phyloP scores from a whole-genome alignment of 2,888 invertebrate species.

The Muschampia plurimacula region DNA sequence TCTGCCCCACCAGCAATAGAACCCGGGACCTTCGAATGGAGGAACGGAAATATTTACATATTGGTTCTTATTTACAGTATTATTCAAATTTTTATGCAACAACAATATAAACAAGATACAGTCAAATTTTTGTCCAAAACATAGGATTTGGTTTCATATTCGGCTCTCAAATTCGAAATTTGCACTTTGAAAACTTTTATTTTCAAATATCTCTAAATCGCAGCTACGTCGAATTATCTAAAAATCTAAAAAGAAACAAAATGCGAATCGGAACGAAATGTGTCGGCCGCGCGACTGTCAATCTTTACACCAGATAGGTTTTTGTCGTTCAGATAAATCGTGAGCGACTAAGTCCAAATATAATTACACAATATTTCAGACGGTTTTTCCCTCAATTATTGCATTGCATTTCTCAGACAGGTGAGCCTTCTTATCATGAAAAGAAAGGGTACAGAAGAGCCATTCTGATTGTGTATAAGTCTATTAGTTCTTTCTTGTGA shows the following conservation, averaged over 20 bases:
- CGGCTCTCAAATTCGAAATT: neutral
- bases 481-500: neutral
- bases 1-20: too few relatives aligned
- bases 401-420: conserved; percentile 66
- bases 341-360: conserved; percentile 62
- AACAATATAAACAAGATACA: too few relatives aligned
- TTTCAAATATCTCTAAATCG: neutral
- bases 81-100: too few relatives aligned
- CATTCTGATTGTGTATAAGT: neutral
- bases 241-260: conserved; percentile 15
- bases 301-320: conserved; percentile 48
- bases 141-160: neutral
- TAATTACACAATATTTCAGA: conserved; percentile 77
- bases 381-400: conserved; percentile 78
- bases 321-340: conserved; percentile 55
- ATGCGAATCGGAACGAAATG: conserved; percentile 16
- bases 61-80: too few relatives aligned
- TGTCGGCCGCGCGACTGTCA: conserved; percentile 50
- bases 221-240: conserved; percentile 1
- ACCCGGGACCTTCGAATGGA: too few relatives aligned
- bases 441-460: conserved; percentile 1
- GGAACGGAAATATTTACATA: too few relatives aligned
- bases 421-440: conserved; percentile 53
- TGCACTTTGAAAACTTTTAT: neutral
- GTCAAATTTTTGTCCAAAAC: too few relatives aligned